Percentiles rank a stretch among this genome's conserved stretches.
Evolutionary conservation across 1,140 invertebrate species (phyloP).

Genomic region (Drosophila ironensis): DNA sequence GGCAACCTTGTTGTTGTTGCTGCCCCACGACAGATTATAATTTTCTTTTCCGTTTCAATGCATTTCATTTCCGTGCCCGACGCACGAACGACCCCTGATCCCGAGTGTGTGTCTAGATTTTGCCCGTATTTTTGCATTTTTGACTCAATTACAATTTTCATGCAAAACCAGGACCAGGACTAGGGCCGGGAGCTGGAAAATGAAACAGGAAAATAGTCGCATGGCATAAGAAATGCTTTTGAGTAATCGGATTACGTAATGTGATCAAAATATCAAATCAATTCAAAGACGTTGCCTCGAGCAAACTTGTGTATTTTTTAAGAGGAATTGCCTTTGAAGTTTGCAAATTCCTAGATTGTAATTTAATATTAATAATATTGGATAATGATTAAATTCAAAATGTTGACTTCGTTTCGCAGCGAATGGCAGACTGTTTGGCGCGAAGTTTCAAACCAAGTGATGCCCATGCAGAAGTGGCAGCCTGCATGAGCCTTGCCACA

Average conservation of each 20-base stretch:
- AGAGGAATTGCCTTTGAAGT: background rate
- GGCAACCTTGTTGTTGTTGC: background rate
- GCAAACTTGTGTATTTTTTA: too few relatives aligned
- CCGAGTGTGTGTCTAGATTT: slow-evolving; percentile 11
- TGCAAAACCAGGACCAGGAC: slow-evolving; percentile 31
- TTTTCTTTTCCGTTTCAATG: slow-evolving; percentile 79
- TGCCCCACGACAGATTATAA: slow-evolving; percentile 58
- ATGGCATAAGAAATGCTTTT: slow-evolving; percentile 44
- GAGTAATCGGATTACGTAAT: slow-evolving; percentile 62
- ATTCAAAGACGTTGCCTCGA: background rate
- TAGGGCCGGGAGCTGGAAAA: background rate
- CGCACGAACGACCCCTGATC: slow-evolving; percentile 47
- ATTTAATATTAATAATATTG: too few relatives aligned
- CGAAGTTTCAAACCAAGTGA: too few relatives aligned
- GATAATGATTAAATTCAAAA: too few relatives aligned
- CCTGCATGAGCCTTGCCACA: too few relatives aligned
- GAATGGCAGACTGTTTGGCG: too few relatives aligned
- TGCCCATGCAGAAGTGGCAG: too few relatives aligned
- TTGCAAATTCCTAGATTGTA: background rate
- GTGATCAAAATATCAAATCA: slow-evolving; percentile 54
- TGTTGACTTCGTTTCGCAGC: too few relatives aligned
- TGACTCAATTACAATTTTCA: slow-evolving; percentile 74
- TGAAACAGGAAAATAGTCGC: background rate
- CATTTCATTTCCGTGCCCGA: slow-evolving; percentile 73
- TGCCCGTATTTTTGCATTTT: slow-evolving; percentile 65